Evolutionary conservation across 35 echinoderm and acorn worm species (phyloP).

Genomic region (Acanthaster planci): DNA sequence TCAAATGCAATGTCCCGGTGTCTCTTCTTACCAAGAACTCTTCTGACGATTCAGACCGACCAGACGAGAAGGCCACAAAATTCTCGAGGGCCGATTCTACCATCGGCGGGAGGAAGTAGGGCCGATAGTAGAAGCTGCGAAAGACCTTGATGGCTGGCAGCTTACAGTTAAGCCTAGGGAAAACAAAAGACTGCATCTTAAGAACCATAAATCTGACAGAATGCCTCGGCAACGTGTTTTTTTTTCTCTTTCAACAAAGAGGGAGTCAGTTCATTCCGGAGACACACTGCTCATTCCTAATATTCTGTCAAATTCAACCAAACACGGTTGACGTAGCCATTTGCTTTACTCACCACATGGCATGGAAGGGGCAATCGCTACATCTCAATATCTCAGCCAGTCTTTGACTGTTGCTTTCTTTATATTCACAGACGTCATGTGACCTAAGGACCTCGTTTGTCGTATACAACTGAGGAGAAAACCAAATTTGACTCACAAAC

Average conservation of each 20-base stretch:
- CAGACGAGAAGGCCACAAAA: slow-evolving; percentile 20
- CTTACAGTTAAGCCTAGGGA: slow-evolving; percentile 41
- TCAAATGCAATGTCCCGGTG: neutral
- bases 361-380: neutral
- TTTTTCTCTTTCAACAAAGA: too few relatives aligned
- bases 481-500: neutral
- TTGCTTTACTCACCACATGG: neutral
- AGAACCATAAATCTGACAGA: too few relatives aligned
- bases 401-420: neutral
- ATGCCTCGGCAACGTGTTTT: too few relatives aligned
- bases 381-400: neutral
- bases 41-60: neutral
- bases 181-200: neutral
- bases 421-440: slow-evolving; percentile 17
- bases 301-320: too few relatives aligned
- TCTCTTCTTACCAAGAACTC: slow-evolving; percentile 17
- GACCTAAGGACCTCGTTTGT: neutral
- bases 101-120: slow-evolving; percentile 61
- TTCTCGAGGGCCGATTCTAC: slow-evolving; percentile 20
- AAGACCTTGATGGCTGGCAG: slow-evolving; percentile 27
- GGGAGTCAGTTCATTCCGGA: too few relatives aligned
- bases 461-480: slow-evolving; percentile 21
- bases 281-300: too few relatives aligned
- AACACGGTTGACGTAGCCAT: too few relatives aligned
- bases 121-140: slow-evolving; percentile 37